Base-by-base conservation (phyloP, 1,140 invertebrate genomes). In the Drosophila arizonae region DNA sequence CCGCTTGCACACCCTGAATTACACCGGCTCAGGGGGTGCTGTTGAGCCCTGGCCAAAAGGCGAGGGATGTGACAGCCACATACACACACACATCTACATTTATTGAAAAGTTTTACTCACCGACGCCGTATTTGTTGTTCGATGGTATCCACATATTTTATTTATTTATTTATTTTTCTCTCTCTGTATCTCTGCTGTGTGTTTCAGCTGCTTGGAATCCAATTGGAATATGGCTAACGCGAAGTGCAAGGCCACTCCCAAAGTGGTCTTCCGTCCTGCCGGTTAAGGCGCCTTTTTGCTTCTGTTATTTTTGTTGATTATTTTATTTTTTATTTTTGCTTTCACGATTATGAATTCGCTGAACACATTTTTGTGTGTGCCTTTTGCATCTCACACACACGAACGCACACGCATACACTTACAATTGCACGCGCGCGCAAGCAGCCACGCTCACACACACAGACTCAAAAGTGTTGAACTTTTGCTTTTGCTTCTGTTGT, bases 41-140 rank as follows among this genome's bases (percentile, higher is more conserved):
- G 66, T 60, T 72, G 64, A 55, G 64, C 64, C 48, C 21, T 58
- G 39, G 54, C 54, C 66, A 45, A 63, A 64, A 48, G 57, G 57
- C 30, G 67, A 68, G 58, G 58, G 58, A 69, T 69, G 58, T 63
- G 66, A 52, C 67, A 58, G 39, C 21, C 15, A 55, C 43, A 51
- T 24, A 69, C 21, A 24, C 21, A 24, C 21, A 24, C 60, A 60
- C 15, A 46, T 46, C 24, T 21, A 62, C 9, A 62, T 58, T 56
- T 63, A 4, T 62, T 66, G 43, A 58, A 64, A 57, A 28, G 3
- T 66, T 69, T 62, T 77, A 91, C 90, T 91, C 48, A 91, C 90
- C 90, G 52, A 91, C 90, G 66, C 90, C 90, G 87, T 91, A 91
- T 90, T 91, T 91, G 74, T 91, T 91, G 63, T 91, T 91, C 24